phyloP scores from a whole-genome alignment of 2,888 invertebrate species.

The Pilophorus perplexus region DNA sequence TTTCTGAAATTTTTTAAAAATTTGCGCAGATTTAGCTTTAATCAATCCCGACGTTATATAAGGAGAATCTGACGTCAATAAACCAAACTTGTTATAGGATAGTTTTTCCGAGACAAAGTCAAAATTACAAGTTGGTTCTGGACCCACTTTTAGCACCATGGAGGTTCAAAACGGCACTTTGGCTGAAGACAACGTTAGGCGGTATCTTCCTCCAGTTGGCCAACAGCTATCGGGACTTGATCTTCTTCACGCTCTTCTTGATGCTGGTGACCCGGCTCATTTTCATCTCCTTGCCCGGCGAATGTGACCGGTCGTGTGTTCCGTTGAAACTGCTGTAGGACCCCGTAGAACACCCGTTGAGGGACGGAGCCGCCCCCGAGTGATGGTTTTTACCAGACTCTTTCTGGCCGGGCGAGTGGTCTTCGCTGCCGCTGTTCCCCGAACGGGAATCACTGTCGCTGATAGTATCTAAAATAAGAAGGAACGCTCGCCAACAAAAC shows the following conservation, averaged over 20 bases:
- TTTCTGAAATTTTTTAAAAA: too few relatives aligned
- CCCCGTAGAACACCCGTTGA: slow-evolving; percentile 13
- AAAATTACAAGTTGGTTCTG: too few relatives aligned
- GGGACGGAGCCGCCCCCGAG: neutral
- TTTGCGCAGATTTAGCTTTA: too few relatives aligned
- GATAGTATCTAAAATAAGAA: slow-evolving; percentile 63
- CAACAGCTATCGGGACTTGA: slow-evolving; percentile 69
- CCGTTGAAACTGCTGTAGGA: slow-evolving; percentile 34
- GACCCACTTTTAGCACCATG: too few relatives aligned
- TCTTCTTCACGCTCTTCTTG: slow-evolving; percentile 79
- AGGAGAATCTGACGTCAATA: too few relatives aligned
- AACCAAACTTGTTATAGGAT: too few relatives aligned
- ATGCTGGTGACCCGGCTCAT: slow-evolving; percentile 39
- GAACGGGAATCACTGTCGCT: slow-evolving; percentile 87
- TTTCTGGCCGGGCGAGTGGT: slow-evolving; percentile 51
- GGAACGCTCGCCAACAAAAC: too few relatives aligned
- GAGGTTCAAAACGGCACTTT: too few relatives aligned
- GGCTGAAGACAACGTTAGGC: too few relatives aligned
- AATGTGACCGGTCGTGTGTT: slow-evolving; percentile 35
- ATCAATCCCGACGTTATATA: too few relatives aligned
- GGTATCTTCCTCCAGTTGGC: neutral
- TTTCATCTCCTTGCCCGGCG: slow-evolving; percentile 44
- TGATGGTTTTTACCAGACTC: slow-evolving; percentile 48
- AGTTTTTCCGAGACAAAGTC: too few relatives aligned
- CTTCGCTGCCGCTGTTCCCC: slow-evolving; percentile 58